Evolutionary conservation across 2,797 vertebrate genomes (phyloP).

Genomic region (Myotis vivesi): DNA sequence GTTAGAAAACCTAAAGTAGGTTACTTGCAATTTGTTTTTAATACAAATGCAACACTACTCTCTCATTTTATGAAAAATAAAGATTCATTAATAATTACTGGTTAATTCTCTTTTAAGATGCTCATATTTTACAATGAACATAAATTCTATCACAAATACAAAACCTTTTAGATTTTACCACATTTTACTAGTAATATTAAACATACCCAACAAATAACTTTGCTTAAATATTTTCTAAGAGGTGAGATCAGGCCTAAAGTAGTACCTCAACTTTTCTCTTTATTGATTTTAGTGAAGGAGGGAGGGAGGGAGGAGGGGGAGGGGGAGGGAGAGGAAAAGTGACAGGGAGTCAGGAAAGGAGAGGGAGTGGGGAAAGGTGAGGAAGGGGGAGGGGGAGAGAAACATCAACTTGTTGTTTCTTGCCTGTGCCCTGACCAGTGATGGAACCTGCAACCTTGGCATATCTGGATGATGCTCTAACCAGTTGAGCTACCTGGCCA

Average conservation of each 20-base stretch:
- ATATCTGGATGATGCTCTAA: not conserved
- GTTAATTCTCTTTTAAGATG: constrained; percentile 32
- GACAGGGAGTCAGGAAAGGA: not conserved
- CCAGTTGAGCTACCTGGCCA: not conserved
- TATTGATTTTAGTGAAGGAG: not conserved
- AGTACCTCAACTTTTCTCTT: not conserved
- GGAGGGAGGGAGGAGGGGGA: not conserved
- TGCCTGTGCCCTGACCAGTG: not conserved
- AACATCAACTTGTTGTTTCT: not conserved
- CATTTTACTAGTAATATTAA: constrained; percentile 50
- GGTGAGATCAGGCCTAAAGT: not conserved
- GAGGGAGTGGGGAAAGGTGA: not conserved
- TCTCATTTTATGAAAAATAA: constrained; percentile 43
- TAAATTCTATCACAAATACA: constrained; percentile 29
- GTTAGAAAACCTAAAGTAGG: not conserved
- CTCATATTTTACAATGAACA: constrained; percentile 34
- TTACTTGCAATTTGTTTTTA: constrained; percentile 17
- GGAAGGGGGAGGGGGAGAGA: not conserved
- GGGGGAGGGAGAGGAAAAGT: not conserved
- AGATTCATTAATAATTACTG: not conserved
- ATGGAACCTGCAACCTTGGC: not conserved
- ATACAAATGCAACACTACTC: constrained; percentile 18
- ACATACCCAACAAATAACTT: constrained; percentile 5
- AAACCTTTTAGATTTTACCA: not conserved
- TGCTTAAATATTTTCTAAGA: constrained; percentile 11